These are phyloP conservation scores for Hylaeus volcanicus DNA, from an alignment of 1,140 invertebrate genomes.

Conservation along the genomic window DNA sequence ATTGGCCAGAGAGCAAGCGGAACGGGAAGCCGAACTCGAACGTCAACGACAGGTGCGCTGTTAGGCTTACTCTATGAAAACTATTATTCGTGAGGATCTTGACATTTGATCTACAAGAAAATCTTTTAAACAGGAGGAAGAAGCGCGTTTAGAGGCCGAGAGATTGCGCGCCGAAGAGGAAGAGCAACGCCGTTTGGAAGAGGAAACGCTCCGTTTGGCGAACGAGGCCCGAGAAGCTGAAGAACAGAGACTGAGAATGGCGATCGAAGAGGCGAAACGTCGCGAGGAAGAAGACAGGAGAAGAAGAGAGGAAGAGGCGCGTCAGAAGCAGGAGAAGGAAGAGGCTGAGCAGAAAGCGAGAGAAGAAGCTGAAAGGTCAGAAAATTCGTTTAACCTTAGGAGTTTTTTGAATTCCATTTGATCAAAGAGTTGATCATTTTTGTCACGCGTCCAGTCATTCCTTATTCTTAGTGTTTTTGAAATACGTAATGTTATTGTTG, in stretches of 20 bases:
- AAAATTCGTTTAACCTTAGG: background rate
- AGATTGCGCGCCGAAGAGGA: constrained; percentile 89
- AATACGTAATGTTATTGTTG: constrained; percentile 45
- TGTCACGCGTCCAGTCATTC: too few relatives aligned
- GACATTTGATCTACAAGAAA: background rate
- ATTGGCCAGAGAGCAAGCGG: constrained; percentile 91
- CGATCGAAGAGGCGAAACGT: constrained; percentile 84
- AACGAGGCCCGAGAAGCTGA: constrained; percentile 87
- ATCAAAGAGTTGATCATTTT: too few relatives aligned
- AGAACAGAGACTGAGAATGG: constrained; percentile 87
- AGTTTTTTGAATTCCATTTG: constrained; percentile 4
- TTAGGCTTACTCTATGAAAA: background rate
- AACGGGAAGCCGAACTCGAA: constrained; percentile 91
- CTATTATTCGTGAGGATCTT: too few relatives aligned
- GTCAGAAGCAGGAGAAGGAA: constrained; percentile 87
- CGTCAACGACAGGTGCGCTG: constrained; percentile 83
- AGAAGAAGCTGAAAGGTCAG: constrained; percentile 87
- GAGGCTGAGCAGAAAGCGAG: constrained; percentile 88
- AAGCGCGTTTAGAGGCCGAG: constrained; percentile 88
- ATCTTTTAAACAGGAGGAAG: constrained; percentile 82
- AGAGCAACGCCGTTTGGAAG: constrained; percentile 88
- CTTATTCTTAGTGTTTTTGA: too few relatives aligned
- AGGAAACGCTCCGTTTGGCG: constrained; percentile 86
- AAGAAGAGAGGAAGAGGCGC: constrained; percentile 85
- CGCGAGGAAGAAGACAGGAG: constrained; percentile 86